Percentiles rank a stretch among this genome's conserved stretches.
These are phyloP conservation scores for Clarias fuscus DNA, from an alignment of 2,797 vertebrate species.

Conservation along the genomic window DNA sequence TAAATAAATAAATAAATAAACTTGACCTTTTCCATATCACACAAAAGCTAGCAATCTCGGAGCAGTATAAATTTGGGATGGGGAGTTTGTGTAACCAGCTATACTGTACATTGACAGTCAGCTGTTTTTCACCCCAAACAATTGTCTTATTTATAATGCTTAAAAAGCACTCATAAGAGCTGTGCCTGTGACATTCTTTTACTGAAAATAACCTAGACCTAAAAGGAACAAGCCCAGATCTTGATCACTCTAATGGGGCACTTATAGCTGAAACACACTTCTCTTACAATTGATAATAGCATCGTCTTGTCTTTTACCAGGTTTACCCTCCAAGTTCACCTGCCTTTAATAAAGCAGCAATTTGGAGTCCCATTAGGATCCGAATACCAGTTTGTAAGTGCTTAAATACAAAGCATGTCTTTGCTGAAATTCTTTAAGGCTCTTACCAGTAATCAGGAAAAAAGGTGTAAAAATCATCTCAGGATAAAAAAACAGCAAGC, in stretches of 20 bases:
- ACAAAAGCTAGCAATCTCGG: background rate
- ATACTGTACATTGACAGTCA: background rate
- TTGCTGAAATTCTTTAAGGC: background rate
- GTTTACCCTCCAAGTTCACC: background rate
- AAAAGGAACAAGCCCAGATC: background rate
- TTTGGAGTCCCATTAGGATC: conserved; percentile 11
- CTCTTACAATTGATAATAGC: conserved; percentile 8
- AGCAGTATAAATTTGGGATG: background rate
- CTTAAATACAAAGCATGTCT: background rate
- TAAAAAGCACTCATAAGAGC: background rate
- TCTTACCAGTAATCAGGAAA: background rate
- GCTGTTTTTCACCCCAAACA: background rate
- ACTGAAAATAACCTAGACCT: background rate
- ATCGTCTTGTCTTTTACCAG: conserved; percentile 8
- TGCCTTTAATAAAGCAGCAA: conserved; percentile 14
- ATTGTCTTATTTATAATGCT: background rate
- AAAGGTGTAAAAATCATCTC: background rate
- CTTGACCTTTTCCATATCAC: background rate
- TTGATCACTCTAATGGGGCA: conserved; percentile 16
- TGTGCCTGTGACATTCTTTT: background rate
- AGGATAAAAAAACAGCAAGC: background rate
- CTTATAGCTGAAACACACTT: background rate
- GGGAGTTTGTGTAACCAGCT: background rate
- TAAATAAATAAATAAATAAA: background rate
- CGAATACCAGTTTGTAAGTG: background rate